phyloP scores from a whole-genome alignment of 2,113 vertebrate species.

The Butorides virescens region DNA sequence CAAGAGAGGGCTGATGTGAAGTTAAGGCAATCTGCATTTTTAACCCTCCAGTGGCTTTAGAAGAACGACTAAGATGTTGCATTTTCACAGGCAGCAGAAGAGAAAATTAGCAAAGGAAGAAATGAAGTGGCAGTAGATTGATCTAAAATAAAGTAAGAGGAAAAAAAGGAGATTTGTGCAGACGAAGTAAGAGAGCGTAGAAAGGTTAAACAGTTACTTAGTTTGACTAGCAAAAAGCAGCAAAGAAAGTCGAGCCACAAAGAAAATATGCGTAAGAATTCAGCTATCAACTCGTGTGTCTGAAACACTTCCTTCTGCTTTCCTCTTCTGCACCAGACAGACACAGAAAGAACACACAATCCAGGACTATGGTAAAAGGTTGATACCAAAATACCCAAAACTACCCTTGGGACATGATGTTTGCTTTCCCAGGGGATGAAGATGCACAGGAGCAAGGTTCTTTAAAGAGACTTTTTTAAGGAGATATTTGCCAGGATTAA shows the following conservation, averaged over 20 bases:
- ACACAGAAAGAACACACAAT: neutral
- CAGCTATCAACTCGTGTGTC: conserved; percentile 16
- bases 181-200: neutral
- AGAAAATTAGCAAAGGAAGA: neutral
- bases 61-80: neutral
- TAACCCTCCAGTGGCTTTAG: neutral
- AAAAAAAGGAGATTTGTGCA: neutral
- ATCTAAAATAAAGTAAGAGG: neutral
- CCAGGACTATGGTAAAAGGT: neutral
- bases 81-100: neutral
- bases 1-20: neutral
- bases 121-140: neutral
- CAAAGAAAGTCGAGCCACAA: neutral
- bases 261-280: neutral
- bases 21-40: neutral
- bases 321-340: neutral
- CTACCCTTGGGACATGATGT: neutral
- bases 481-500: neutral
- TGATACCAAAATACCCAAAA: neutral
- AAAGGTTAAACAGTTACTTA: neutral
- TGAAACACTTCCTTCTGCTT: conserved; percentile 60
- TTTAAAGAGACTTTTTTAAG: neutral
- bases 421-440: neutral
- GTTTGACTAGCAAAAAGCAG: conserved; percentile 11
- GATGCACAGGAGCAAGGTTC: neutral